Conservation (phyloP, 2,113 vertebrate genomes). For the Hyaena hyaena region DNA sequence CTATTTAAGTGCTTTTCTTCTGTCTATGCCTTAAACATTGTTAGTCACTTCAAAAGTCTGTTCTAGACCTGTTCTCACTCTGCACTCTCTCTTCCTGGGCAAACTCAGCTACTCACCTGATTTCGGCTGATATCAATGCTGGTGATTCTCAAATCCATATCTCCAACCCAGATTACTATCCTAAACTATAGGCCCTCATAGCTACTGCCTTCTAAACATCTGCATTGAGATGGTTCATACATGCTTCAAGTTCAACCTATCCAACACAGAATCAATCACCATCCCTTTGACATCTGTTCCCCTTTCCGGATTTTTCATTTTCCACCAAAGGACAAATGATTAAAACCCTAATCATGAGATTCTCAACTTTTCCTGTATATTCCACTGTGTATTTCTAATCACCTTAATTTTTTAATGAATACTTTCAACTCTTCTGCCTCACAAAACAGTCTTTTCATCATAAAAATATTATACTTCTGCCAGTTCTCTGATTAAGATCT, state of each 20-base stretch:
- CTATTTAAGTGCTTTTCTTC: background rate
- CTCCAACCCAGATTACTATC: background rate
- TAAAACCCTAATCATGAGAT: background rate
- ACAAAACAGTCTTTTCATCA: background rate
- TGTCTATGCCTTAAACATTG: background rate
- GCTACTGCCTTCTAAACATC: background rate
- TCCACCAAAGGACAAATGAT: background rate
- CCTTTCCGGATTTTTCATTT: background rate
- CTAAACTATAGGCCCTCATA: background rate
- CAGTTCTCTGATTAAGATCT: background rate
- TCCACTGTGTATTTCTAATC: background rate
- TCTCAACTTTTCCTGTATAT: background rate
- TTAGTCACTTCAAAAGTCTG: background rate
- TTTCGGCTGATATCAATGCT: background rate
- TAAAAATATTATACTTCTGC: background rate
- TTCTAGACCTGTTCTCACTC: background rate
- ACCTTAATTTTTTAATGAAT: background rate
- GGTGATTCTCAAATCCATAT: background rate
- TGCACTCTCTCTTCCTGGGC: background rate
- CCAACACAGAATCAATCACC: background rate
- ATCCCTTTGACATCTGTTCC: background rate
- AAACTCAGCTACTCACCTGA: background rate
- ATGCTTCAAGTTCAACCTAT: background rate
- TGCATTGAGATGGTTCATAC: background rate
- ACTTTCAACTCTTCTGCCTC: background rate